A percentile compares a stretch with the other conserved stretches of the same genome.
These are phyloP conservation scores for Nemurella pictetii DNA, from an alignment of 2,888 invertebrate species.

Conservation along the genomic window DNA sequence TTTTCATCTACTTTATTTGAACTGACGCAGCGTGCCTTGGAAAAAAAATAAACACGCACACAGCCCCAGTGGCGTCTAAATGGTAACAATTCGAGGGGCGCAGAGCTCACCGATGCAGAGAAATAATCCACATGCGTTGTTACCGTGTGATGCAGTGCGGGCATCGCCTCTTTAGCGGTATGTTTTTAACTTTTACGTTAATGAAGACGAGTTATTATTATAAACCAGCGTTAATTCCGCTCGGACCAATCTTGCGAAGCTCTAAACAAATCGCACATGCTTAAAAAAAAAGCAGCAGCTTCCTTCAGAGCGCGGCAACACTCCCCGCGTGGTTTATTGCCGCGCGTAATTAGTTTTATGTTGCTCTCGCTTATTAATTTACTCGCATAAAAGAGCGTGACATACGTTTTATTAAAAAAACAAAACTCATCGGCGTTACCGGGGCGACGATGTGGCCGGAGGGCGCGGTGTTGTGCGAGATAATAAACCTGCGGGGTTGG, in stretches of 20 bases:
- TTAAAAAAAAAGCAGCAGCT: neutral
- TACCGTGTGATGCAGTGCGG: neutral
- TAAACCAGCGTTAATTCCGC: neutral
- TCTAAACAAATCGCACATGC: neutral
- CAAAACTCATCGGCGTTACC: neutral
- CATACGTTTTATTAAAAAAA: neutral
- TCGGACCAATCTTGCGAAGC: neutral
- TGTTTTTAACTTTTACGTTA: no score
- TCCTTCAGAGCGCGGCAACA: neutral
- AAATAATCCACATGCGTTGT: neutral
- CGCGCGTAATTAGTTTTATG: neutral
- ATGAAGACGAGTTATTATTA: neutral
- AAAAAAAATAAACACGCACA: neutral
- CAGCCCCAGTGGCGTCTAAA: neutral
- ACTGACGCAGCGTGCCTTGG: slow-evolving; percentile 6
- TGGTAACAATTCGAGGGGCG: neutral
- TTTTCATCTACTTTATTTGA: slow-evolving; percentile 31
- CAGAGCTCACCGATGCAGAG: neutral
- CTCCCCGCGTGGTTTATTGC: neutral
- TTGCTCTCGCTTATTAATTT: neutral
- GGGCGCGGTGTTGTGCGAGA: no score
- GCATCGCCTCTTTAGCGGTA: neutral
- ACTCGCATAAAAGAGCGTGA: neutral
- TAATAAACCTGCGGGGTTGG: neutral
- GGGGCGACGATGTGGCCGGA: no score